phyloP scores from a whole-genome alignment of 2,113 vertebrate species.

The Cottus gobio region DNA sequence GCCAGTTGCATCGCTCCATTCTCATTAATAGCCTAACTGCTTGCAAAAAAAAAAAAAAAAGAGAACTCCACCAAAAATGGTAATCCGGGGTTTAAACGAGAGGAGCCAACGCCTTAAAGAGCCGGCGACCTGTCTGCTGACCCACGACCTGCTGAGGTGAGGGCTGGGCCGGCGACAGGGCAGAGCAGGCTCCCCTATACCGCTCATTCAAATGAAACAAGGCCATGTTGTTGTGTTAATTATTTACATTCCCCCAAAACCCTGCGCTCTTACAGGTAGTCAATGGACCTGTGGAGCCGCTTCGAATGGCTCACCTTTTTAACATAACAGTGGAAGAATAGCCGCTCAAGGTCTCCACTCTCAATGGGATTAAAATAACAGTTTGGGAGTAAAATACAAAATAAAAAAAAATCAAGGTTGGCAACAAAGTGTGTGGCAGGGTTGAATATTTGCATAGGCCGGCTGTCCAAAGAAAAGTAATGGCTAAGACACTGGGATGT shows the following conservation, averaged over 20 bases:
- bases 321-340: slow-evolving; percentile 78
- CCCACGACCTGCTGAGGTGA: slow-evolving; percentile 80
- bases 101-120: slow-evolving; percentile 82
- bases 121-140: slow-evolving; percentile 80
- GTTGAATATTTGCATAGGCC: slow-evolving; percentile 63
- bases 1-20: slow-evolving; percentile 63
- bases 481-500: background rate
- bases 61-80: slow-evolving; percentile 81
- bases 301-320: slow-evolving; percentile 63
- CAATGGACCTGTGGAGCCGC: slow-evolving; percentile 75
- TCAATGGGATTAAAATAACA: slow-evolving; percentile 88
- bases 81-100: slow-evolving; percentile 77
- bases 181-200: slow-evolving; percentile 62
- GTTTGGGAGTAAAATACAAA: slow-evolving; percentile 53
- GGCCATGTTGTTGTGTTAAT: slow-evolving; percentile 87
- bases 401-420: slow-evolving; percentile 21
- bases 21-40: slow-evolving; percentile 83
- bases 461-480: slow-evolving; percentile 21
- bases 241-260: slow-evolving; percentile 71
- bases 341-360: slow-evolving; percentile 81
- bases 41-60: slow-evolving; percentile 18
- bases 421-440: slow-evolving; percentile 51
- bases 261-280: slow-evolving; percentile 68
- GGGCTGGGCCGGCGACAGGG: slow-evolving; percentile 72
- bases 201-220: slow-evolving; percentile 86